A percentile compares a stretch with the other conserved stretches of the same genome.
These are phyloP conservation scores for Pogonognathellus flavescens DNA, from an alignment of 1,140 invertebrate species.

Conservation along the genomic window DNA sequence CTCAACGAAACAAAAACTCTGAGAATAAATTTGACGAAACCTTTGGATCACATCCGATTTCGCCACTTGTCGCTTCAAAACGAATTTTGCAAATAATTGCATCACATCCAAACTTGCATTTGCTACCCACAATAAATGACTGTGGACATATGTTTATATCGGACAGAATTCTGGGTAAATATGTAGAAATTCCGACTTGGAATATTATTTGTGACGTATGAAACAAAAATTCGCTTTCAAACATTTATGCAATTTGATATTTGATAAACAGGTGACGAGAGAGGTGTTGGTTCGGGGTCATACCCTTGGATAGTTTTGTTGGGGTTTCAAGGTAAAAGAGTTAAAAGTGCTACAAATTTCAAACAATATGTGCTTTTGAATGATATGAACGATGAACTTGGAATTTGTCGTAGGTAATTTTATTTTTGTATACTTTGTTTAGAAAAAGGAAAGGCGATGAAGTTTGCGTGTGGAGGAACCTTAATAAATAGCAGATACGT, in stretches of 20 bases:
- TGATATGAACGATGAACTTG: no score
- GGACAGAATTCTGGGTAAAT: neutral
- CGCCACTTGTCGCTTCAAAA: neutral
- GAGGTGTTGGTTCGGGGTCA: slow-evolving; percentile 51
- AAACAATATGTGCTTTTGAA: no score
- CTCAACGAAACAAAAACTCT: no score
- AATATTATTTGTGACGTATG: no score
- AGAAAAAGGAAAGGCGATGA: neutral
- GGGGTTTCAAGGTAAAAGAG: slow-evolving; percentile 32
- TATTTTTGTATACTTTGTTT: no score
- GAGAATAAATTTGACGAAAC: no score
- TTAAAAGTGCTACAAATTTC: no score
- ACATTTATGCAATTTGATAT: no score
- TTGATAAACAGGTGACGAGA: neutral
- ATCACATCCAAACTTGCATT: neutral
- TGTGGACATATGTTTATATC: no score
- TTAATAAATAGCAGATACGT: slow-evolving; percentile 9
- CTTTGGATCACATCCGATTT: neutral
- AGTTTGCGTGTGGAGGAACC: slow-evolving; percentile 17
- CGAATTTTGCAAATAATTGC: neutral
- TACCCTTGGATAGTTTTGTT: slow-evolving; percentile 53
- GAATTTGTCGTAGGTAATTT: no score
- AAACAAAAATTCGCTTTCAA: no score
- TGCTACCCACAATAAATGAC: neutral
- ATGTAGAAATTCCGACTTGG: no score